Base-by-base conservation (phyloP, 2,113 vertebrate species). In the Campylomormyrus tamandua region DNA sequence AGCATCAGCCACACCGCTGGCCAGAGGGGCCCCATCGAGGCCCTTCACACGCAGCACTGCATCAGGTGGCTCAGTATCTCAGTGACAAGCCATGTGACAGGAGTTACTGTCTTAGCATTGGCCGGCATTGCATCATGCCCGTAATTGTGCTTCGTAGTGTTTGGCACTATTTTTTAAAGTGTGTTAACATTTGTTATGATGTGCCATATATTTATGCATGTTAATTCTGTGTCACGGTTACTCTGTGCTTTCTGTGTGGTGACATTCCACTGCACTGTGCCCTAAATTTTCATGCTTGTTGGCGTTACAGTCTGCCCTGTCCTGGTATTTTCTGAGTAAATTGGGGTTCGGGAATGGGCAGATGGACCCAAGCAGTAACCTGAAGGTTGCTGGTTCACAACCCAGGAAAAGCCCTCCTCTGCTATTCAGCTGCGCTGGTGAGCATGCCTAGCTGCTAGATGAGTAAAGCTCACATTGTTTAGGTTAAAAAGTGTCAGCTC, bases 181-280 rank as follows among this genome's bases (percentile, higher is more conserved):
- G 35, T 80, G 74, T 15, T 80, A 77, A 77, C 74, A 80, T 80
- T 80, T 42, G 74, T 80, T 80, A 80, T 80, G 74, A 42, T 80
- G 74, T 19, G 15, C 31, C 4, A 27, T 42, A 35, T 80, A 80
- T 80, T 80, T 19, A 19, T 80, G 74, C 74, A 80, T 39, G 31
- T 80, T 80, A 42, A 80, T 80, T 80, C 74, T 42, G 62, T 70
- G 62, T 70, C 62, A 70, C n/a, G n/a, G 62, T 31, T 70, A 70
- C n/a, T 31, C 62, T 70, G 74, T 80, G 74, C 5, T 80, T 80
- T 19, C 31, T 8, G 35, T 80, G 74, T 5, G 74, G 31, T 42
- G 74, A 80, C 35, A 42, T 80, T 80, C 15, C 83, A 84, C n/a
- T 48, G 19, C 24, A 21, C 17, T 19, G 5, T 45, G 21, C 39